Evolutionary conservation across 2,113 vertebrate genomes (phyloP), one percentile per base, ranked within the genome.

Genomic region (Felis chaus): DNA sequence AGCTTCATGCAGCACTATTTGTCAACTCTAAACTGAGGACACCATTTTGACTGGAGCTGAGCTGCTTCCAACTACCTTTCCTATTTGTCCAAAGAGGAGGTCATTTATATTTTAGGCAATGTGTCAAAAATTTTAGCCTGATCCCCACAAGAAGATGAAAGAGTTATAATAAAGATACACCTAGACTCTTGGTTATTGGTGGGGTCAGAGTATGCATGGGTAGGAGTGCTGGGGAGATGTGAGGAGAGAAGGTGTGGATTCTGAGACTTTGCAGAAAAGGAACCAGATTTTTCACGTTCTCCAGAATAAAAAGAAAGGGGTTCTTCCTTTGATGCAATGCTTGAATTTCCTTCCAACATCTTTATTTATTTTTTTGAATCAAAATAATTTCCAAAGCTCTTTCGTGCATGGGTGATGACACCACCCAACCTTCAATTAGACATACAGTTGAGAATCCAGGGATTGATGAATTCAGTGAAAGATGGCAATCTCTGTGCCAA

Each of bases 61-160:
- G 98, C 97, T 97, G 98, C 98, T 94, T 93, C 98, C 91, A 97
- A 92, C 87, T 74, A 95, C 98, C 98, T 99, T 99, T 98, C 98
- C 98, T 99, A 98, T 99, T 99, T 99, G 99, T 99, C 99, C 98
- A 97, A 76, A 98, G 98, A 98, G 98, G 95, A 98, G 98, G 99
- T 99, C 99, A 99, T 99, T 99, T 99, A 98, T 99, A 99, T 99
- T 98, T 99, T 98, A 98, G 95, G 97, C 96, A 98, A 98, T 84
- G 97, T 99, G 99, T 99, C 99, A 99, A 97, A 99, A 99, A 98
- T 99, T 98, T 99, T 99, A 99, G 98, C 98, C 97, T 98, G 97
- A 99, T 99, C 98, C 87, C 85, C 98, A 97, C 98, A 97, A 97
- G 97, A 98, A 98, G 98, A 98, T 97, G 98, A 99, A 98, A 98